Percentiles rank a stretch among this genome's conserved stretches.
phyloP scores from a whole-genome alignment of 2,888 invertebrate species.

The Choristoneura rosaceana region DNA sequence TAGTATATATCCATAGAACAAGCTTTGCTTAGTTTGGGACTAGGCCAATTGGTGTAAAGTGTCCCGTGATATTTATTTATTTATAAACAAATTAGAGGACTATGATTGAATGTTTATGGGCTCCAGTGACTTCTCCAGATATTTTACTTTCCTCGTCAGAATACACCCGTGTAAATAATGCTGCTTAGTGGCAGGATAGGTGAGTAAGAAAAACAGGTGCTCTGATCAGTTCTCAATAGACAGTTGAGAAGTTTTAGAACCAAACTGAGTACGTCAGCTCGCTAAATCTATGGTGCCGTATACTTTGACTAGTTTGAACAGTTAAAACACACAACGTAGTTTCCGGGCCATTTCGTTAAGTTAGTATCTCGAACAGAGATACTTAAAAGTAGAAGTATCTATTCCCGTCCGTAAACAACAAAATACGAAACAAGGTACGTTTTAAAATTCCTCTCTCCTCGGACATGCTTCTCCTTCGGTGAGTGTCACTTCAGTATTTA shows the following conservation, averaged over 20 bases:
- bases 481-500: constrained; percentile 84
- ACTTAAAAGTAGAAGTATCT: constrained; percentile 31
- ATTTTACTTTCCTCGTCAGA: too few species aligned
- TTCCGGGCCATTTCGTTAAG: constrained; percentile 23
- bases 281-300: background rate
- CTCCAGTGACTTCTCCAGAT: too few species aligned
- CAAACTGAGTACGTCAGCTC: background rate
- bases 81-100: too few species aligned
- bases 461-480: constrained; percentile 64
- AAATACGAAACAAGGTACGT: constrained; percentile 61
- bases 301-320: background rate
- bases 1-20: too few species aligned
- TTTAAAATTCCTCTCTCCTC: constrained; percentile 55
- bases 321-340: background rate
- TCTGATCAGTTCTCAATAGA: too few species aligned
- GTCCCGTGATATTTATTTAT: too few species aligned
- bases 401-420: constrained; percentile 64
- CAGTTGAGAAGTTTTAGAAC: background rate
- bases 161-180: too few species aligned
- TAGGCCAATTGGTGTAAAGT: too few species aligned
- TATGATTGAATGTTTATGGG: too few species aligned
- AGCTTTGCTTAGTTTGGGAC: too few species aligned
- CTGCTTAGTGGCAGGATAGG: too few species aligned
- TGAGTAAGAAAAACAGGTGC: too few species aligned
- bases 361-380: constrained; percentile 34